Base-by-base conservation (phyloP, 1,140 invertebrate genomes). In the Aporrectodea caliginosa region DNA sequence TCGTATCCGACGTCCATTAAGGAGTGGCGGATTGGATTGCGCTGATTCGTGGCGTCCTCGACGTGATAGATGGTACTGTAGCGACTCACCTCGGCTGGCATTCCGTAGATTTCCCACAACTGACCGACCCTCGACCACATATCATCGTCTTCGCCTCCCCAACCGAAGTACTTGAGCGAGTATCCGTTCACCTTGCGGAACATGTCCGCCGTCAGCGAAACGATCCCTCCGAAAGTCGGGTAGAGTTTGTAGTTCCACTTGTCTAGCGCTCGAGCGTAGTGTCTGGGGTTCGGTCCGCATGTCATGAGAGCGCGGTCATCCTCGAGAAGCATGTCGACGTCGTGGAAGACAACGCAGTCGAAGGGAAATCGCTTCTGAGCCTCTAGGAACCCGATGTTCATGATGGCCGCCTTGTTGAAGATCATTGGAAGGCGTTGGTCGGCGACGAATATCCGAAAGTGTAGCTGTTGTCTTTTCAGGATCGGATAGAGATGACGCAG, bases 211-310 rank as follows among this genome's bases (percentile, higher is more conserved):
- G 84, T 86, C 75, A 93, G 90, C 29, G 90, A 89, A 79, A 92
- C 88, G 1, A 92, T 92, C n/a, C 92, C 92, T 14, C 92, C 92
- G 85, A 98, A 97, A 78, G 98, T 91, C 82, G 93, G 92, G 79
- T 91, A 89, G 87, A 98, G 98, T 81, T 94, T 94, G 85, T 98
- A 90, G 88, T 94, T 96, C 6, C 6, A 58, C 43, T 58, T 58
- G 89, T 98, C 94, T 69, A 98, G 92, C 16, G 95, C 94, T 0
- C 96, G 95, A 32, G 94, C 96, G 93, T 98, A 95, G 87, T 98
- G 97, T 72, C 95, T 88, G 0, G 97, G 97, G 85, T 95, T 94
- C 81, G 91, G 90, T 0, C 94, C 93, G 86, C 97, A 99, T 16
- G 93, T 93, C 89, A 98, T 98, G 77, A 86, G 83, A 89, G 98